Percentiles rank a stretch among this genome's conserved stretches.
These are phyloP conservation scores for Elmis aenea DNA, from an alignment of 2,888 invertebrate species.

Conservation along the genomic window DNA sequence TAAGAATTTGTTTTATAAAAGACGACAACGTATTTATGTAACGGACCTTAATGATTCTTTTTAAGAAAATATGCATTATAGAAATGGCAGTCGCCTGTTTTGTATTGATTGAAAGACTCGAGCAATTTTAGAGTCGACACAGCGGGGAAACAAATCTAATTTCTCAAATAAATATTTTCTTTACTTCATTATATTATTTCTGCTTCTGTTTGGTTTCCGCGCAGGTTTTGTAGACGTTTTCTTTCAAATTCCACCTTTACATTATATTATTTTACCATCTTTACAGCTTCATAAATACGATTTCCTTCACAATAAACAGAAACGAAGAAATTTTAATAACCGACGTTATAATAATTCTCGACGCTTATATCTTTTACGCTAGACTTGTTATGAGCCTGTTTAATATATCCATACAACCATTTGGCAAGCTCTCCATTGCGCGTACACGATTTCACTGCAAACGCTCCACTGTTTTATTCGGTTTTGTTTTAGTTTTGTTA, in stretches of 20 bases:
- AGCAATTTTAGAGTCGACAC: slow-evolving; percentile 39
- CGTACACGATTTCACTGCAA: no score
- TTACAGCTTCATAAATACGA: slow-evolving; percentile 12
- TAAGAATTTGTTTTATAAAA: slow-evolving; percentile 34
- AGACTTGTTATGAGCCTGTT: slow-evolving; percentile 18
- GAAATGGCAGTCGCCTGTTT: slow-evolving; percentile 38
- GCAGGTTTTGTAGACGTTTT: slow-evolving; percentile 29
- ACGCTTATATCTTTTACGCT: slow-evolving; percentile 13
- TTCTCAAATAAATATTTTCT: slow-evolving; percentile 49
- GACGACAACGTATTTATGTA: slow-evolving; percentile 40
- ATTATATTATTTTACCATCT: slow-evolving; percentile 20
- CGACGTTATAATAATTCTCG: slow-evolving; percentile 16
- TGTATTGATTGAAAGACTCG: slow-evolving; percentile 40
- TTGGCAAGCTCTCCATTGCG: slow-evolving; percentile 16
- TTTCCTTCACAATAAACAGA: slow-evolving; percentile 13
- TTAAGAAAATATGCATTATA: slow-evolving; percentile 40
- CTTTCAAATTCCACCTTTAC: slow-evolving; percentile 36
- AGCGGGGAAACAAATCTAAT: slow-evolving; percentile 47
- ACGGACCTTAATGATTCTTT: slow-evolving; percentile 41
- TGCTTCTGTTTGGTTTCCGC: slow-evolving; percentile 42
- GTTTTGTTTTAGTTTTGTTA: slow-evolving; percentile 20
- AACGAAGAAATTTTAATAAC: slow-evolving; percentile 16
- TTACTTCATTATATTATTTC: slow-evolving; percentile 49
- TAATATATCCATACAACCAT: slow-evolving; percentile 19
- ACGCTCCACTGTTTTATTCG: no score